Evolutionary conservation across 2,888 invertebrate species (phyloP), one percentile per base, ranked within the genome.

Genomic region (Drosophila quinaria): DNA sequence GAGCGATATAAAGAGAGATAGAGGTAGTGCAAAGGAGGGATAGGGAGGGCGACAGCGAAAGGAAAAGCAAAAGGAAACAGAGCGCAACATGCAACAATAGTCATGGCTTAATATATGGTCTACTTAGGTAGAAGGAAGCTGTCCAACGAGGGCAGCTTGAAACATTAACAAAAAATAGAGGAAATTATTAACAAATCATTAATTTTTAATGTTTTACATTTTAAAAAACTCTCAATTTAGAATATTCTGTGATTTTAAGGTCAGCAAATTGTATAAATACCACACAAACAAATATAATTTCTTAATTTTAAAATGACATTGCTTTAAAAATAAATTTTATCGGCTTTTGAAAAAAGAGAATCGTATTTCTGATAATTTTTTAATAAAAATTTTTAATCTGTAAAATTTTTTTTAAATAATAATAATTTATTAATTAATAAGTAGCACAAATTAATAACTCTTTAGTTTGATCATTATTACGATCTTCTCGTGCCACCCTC

Each of bases 21-120:
- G 9, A 6, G 50, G 19, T 37, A 50, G 39, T 9, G 42, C 10
- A 29, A 42, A 31, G 3, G 22, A 39, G 19, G 44, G 39, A 10
- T 13, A 3, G 10, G 9, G 33, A 50, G 31, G 39, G 42, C 29
- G 49, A 68, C 63, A 55, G 63, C 15, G 44, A 64, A 42, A 46
- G 54, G 59, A 60, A 67, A 46, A 47, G 41, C 35, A 63, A 42
- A 61, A 51, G 70, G 55, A 77, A 69, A 73, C 72, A 59, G 70
- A 68, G 70, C 74, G 68, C 39, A 78, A 63, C 74, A 71, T 73
- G 81, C 74, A 74, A 80, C 74, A 80, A 77, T 80, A 73, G 64
- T 66, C 60, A 70, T 37, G 66, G 61, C 60, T 64, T 55, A 63
- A 66, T 73, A 69, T 59, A 76, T 68, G 55, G 50, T 44, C 41